Conservation (phyloP, 1,140 invertebrate species). For the Heliconius eleuchia region DNA sequence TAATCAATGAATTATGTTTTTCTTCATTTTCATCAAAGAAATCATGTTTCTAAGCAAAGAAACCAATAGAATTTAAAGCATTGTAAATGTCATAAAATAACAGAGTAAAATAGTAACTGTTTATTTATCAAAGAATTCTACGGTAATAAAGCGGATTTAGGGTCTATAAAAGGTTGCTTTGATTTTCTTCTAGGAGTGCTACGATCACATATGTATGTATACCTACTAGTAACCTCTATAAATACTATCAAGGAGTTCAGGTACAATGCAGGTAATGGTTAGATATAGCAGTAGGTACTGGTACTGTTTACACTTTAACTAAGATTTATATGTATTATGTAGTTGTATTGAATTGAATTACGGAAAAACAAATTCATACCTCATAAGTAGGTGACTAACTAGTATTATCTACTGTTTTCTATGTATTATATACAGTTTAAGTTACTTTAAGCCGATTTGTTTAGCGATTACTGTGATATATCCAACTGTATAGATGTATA, state of each 20-base stretch:
- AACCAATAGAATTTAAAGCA: conserved; percentile 26
- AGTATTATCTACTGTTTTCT: too few relatives aligned
- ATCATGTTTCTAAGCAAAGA: not conserved
- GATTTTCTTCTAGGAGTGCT: conserved; percentile 54
- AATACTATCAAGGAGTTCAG: not conserved
- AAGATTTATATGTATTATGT: too few relatives aligned
- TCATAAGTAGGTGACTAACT: too few relatives aligned
- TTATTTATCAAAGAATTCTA: conserved; percentile 28
- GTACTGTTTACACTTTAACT: too few relatives aligned
- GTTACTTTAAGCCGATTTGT: too few relatives aligned
- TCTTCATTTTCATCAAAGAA: not conserved
- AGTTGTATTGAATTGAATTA: too few relatives aligned
- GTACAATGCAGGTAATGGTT: not conserved
- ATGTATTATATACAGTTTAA: too few relatives aligned
- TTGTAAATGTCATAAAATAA: conserved; percentile 21
- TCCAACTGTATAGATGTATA: too few relatives aligned
- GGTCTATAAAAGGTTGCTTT: conserved; percentile 58
- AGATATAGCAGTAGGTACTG: too few relatives aligned
- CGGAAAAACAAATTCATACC: too few relatives aligned
- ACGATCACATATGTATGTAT: not conserved
- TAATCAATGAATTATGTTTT: too few relatives aligned
- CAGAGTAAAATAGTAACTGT: conserved; percentile 24
- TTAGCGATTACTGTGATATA: too few relatives aligned
- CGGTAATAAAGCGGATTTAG: conserved; percentile 56
- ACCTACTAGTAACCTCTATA: not conserved